These are phyloP conservation scores for Micropoecilia bifurca DNA, from an alignment of 2,797 vertebrate genomes.

Conservation along the genomic window DNA sequence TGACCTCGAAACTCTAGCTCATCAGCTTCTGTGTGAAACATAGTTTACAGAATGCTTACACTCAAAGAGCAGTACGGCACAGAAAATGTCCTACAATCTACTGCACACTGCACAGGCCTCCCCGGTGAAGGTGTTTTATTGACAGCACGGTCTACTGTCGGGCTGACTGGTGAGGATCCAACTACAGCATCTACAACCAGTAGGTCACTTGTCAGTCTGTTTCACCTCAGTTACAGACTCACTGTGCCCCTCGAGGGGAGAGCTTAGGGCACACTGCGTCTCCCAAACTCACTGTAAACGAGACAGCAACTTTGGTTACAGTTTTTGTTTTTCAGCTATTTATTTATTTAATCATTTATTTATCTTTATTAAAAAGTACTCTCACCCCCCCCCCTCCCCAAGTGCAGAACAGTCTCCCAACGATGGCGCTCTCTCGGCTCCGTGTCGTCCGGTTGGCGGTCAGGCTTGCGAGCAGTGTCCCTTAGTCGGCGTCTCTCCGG, in stretches of 20 bases:
- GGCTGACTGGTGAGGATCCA: constrained; percentile 87
- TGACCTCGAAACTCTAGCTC: constrained; percentile 94
- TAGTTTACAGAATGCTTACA: constrained; percentile 95
- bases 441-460: constrained; percentile 80
- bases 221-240: constrained; percentile 85
- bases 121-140: constrained; percentile 89
- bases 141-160: constrained; percentile 88
- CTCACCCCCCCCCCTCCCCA: constrained; percentile 78
- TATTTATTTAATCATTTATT: constrained; percentile 81
- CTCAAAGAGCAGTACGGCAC: constrained; percentile 95
- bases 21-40: constrained; percentile 84
- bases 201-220: constrained; percentile 86
- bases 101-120: constrained; percentile 98
- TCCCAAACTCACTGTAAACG: constrained; percentile 99
- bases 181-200: constrained; percentile 89
- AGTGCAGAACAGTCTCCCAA: constrained; percentile 92
- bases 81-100: constrained; percentile 98
- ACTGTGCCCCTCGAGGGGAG: constrained; percentile 83
- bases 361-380: constrained; percentile 92
- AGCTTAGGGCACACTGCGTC: constrained; percentile 87
- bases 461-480: constrained; percentile 78
- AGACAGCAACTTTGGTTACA: constrained; percentile 99
- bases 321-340: constrained; percentile 87
- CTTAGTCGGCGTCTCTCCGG: constrained; percentile 75
- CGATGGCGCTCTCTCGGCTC: constrained; percentile 83